Evolutionary conservation across 2,888 invertebrate species (phyloP).

Genomic region (Arrhopalites spinosus): DNA sequence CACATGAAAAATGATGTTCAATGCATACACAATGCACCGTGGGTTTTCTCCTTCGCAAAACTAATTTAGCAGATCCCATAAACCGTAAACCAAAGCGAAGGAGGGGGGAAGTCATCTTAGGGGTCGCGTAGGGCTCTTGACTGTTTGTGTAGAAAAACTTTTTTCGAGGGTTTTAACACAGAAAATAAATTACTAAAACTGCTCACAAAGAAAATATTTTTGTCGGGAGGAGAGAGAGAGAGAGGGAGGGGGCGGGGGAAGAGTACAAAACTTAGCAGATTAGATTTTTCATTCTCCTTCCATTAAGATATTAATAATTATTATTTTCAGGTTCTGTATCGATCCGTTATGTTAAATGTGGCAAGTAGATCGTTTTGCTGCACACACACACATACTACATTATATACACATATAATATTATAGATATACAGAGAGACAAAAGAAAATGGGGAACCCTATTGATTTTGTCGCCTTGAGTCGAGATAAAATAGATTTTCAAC

Average conservation of each 20-base stretch:
- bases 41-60: slow-evolving; percentile 23
- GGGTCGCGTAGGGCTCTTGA: background rate
- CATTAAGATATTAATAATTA: no score
- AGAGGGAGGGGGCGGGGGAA: no score
- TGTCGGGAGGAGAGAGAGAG: no score
- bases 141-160: no score
- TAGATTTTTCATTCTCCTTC: no score
- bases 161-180: background rate
- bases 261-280: no score
- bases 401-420: background rate
- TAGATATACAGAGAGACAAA: background rate
- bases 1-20: slow-evolving; percentile 24
- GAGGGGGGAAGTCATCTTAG: slow-evolving; percentile 8
- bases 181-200: background rate
- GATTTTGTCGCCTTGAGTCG: no score
- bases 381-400: background rate
- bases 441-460: no score
- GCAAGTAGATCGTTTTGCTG: background rate
- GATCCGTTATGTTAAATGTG: no score
- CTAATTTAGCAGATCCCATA: slow-evolving; percentile 33
- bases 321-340: no score
- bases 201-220: background rate
- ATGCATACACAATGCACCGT: slow-evolving; percentile 23
- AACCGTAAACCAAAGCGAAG: slow-evolving; percentile 3
- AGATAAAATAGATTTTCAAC: no score